Percentiles rank a stretch among this genome's conserved stretches.
Conservation (phyloP, 2,113 vertebrate genomes). For the Tyrannus savana region DNA sequence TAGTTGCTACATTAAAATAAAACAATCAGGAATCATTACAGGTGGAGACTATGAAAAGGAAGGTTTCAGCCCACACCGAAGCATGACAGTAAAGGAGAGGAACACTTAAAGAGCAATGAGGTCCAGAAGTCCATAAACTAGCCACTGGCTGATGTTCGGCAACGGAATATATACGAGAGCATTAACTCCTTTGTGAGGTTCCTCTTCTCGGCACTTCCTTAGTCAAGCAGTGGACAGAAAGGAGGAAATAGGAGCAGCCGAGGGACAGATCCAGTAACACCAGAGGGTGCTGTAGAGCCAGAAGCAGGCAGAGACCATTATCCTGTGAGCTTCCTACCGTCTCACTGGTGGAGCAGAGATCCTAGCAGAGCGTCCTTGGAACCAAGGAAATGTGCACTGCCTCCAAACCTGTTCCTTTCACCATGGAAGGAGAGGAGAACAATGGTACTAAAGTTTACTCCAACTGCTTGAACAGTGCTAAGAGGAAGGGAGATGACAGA, state of each 20-base stretch:
- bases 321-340: neutral
- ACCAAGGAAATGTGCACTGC: accelerated
- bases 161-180: neutral
- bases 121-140: neutral
- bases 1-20: neutral
- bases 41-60: neutral
- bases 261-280: neutral
- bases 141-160: neutral
- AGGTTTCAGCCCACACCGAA: neutral
- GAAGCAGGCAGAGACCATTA: neutral
- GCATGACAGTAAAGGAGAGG: neutral
- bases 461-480: neutral
- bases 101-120: neutral
- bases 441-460: neutral
- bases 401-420: neutral
- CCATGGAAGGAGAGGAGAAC: neutral
- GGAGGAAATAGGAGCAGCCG: neutral
- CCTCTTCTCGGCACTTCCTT: neutral
- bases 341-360: accelerated
- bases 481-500: neutral
- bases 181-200: neutral
- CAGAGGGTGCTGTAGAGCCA: conserved; percentile 52
- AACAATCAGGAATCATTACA: neutral
- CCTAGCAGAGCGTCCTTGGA: neutral
- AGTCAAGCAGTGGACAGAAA: neutral